Conservation (phyloP, 2,888 invertebrate species). For the Rhingia rostrata region DNA sequence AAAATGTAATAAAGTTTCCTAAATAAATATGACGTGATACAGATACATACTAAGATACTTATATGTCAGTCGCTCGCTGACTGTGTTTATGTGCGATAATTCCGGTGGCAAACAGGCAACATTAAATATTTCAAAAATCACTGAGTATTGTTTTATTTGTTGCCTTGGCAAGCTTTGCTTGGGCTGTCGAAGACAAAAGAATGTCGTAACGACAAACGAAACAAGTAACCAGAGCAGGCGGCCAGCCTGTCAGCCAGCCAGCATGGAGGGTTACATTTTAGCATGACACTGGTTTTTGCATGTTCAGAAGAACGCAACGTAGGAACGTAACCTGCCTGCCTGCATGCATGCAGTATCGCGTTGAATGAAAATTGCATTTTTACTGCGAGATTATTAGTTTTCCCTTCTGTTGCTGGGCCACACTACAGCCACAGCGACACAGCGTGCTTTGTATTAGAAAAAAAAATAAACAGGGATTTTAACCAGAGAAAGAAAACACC, state of each 20-base stretch:
- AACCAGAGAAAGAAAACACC: not conserved
- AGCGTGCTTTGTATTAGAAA: slow-evolving; percentile 16
- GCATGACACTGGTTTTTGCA: slow-evolving; percentile 61
- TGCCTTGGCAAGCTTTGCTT: not conserved
- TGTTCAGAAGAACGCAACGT: slow-evolving; percentile 55
- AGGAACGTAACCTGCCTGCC: slow-evolving; percentile 38
- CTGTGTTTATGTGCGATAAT: slow-evolving; percentile 51
- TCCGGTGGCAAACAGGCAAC: slow-evolving; percentile 23
- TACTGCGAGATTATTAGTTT: slow-evolving; percentile 62
- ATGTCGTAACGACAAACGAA: slow-evolving; percentile 60
- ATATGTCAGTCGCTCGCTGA: not conserved
- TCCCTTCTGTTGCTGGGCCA: slow-evolving; percentile 17
- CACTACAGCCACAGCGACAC: slow-evolving; percentile 36
- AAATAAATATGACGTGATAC: slow-evolving; percentile 71
- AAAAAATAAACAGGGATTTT: slow-evolving; percentile 4
- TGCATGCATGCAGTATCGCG: slow-evolving; percentile 37
- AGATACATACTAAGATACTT: not conserved
- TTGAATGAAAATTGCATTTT: slow-evolving; percentile 69
- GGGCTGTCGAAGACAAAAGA: slow-evolving; percentile 63
- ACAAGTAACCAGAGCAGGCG: slow-evolving; percentile 39
- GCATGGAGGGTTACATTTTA: slow-evolving; percentile 30
- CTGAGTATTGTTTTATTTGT: slow-evolving; percentile 49
- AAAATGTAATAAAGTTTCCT: slow-evolving; percentile 63
- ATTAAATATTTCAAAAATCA: slow-evolving; percentile 69
- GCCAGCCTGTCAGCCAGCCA: slow-evolving; percentile 7